Evolutionary conservation across 2,113 vertebrate species (phyloP).

Genomic region (Balaeniceps rex): DNA sequence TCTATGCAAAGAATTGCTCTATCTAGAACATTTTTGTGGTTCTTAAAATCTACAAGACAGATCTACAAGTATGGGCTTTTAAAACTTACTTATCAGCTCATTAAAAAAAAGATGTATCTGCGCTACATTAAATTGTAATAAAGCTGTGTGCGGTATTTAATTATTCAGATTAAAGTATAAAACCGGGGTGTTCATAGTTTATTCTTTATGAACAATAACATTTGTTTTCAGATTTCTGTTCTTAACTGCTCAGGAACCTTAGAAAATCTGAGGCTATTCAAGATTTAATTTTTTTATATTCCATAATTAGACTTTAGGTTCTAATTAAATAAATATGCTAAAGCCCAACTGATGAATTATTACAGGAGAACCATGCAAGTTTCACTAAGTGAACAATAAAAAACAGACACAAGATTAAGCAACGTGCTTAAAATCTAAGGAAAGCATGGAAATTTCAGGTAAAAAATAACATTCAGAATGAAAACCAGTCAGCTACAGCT

Average conservation of each 20-base stretch:
- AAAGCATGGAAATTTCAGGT: background rate
- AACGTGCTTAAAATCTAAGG: background rate
- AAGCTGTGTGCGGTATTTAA: background rate
- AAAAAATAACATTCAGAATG: background rate
- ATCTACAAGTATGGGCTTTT: background rate
- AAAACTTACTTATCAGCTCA: background rate
- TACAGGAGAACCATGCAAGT: background rate
- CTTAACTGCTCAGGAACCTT: background rate
- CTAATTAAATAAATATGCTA: background rate
- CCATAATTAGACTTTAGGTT: background rate
- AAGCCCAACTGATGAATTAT: background rate
- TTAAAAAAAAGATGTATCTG: background rate
- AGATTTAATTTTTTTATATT: background rate
- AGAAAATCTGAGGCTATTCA: background rate
- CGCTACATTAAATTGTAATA: background rate
- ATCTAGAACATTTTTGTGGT: background rate
- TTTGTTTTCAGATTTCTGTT: background rate
- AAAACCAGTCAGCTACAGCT: background rate
- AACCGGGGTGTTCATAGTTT: background rate
- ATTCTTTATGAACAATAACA: background rate
- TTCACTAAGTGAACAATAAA: background rate
- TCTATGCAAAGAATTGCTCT: background rate
- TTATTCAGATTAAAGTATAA: background rate
- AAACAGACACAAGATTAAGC: background rate
- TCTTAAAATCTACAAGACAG: background rate